These are phyloP conservation scores for Byasa hedistus DNA, from an alignment of 2,888 invertebrate genomes.

Conservation along the genomic window DNA sequence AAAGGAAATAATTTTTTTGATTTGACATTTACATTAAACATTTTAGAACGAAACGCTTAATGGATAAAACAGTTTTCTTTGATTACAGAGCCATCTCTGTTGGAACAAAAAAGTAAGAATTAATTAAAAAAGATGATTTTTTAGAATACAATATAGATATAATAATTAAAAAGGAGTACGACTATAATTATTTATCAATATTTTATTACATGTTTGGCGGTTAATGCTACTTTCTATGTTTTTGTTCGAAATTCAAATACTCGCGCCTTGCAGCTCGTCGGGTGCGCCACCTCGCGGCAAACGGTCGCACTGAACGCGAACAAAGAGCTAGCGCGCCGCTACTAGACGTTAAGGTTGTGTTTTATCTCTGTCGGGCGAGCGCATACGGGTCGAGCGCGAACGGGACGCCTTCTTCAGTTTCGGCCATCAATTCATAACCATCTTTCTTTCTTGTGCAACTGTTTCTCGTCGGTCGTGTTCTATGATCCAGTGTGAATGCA, in stretches of 20 bases:
- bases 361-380: slow-evolving; percentile 62
- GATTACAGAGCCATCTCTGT: slow-evolving; percentile 28
- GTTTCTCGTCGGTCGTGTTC: slow-evolving; percentile 78
- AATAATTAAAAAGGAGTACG: no score
- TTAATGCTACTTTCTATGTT: background rate
- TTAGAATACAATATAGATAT: background rate
- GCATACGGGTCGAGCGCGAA: slow-evolving; percentile 46
- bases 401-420: slow-evolving; percentile 64
- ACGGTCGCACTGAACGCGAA: slow-evolving; percentile 55
- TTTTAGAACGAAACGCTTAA: slow-evolving; percentile 23
- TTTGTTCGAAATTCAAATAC: slow-evolving; percentile 33
- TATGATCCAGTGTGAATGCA: slow-evolving; percentile 75
- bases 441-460: slow-evolving; percentile 80
- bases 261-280: slow-evolving; percentile 37
- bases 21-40: background rate
- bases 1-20: background rate
- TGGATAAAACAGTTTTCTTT: slow-evolving; percentile 23
- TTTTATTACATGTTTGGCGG: background rate
- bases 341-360: slow-evolving; percentile 75
- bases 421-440: slow-evolving; percentile 74
- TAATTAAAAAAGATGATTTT: background rate
- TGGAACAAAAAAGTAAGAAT: background rate
- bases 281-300: slow-evolving; percentile 56
- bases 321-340: slow-evolving; percentile 71
- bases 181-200: background rate